Evolutionary conservation across 1,140 invertebrate genomes (phyloP).

Genomic region (Piezodorus guildinii): DNA sequence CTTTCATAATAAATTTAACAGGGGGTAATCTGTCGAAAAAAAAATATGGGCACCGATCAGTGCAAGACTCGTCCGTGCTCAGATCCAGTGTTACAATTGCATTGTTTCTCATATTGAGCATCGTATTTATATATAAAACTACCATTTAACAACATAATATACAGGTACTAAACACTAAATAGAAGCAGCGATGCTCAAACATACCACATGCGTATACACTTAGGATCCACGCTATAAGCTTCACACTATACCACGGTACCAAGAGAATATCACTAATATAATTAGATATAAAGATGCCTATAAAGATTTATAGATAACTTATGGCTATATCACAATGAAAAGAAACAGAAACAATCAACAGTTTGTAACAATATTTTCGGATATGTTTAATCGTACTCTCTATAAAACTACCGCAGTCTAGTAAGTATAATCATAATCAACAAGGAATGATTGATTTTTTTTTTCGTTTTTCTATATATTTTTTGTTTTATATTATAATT

Average conservation of each 20-base stretch:
- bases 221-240: slow-evolving; percentile 5
- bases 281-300: slow-evolving; percentile 17
- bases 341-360: slow-evolving; percentile 26
- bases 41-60: too few relatives aligned
- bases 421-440: slow-evolving; percentile 5
- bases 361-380: slow-evolving; percentile 25
- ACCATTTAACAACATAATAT: slow-evolving; percentile 19
- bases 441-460: slow-evolving; percentile 25
- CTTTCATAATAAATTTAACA: slow-evolving; percentile 22
- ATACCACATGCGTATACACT: slow-evolving; percentile 20
- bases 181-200: slow-evolving; percentile 20
- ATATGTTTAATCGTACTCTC: slow-evolving; percentile 24
- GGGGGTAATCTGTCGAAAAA: too few relatives aligned
- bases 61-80: too few relatives aligned
- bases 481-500: background rate
- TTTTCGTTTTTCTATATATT: too few relatives aligned
- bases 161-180: slow-evolving; percentile 21
- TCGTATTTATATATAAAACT: slow-evolving; percentile 22
- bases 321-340: slow-evolving; percentile 29
- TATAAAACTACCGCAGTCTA: slow-evolving; percentile 21
- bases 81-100: too few relatives aligned
- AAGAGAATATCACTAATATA: slow-evolving; percentile 22
- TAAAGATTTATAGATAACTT: slow-evolving; percentile 27
- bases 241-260: slow-evolving; percentile 17
- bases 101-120: slow-evolving; percentile 16